Conservation (phyloP, 2,797 vertebrate genomes). For the Morus bassanus region DNA sequence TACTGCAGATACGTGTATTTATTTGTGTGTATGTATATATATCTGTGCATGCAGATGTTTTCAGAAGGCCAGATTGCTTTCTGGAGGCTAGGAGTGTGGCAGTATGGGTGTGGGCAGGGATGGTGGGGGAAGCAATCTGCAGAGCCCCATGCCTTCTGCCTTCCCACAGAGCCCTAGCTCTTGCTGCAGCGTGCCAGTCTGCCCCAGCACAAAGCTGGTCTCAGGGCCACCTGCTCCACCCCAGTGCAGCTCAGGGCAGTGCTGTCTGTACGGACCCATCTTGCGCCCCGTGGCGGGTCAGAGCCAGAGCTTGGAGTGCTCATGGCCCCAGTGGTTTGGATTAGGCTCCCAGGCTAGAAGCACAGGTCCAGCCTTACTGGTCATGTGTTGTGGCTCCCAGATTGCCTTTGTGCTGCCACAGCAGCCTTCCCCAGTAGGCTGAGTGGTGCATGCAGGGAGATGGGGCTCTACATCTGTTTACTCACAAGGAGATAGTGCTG, state of each 20-base stretch:
- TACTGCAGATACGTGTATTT: not conserved
- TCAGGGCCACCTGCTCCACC: not conserved
- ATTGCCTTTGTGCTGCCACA: not conserved
- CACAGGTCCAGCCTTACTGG: not conserved
- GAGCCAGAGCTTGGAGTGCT: not conserved
- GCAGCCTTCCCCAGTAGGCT: not conserved
- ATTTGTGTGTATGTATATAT: not conserved
- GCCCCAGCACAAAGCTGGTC: not conserved
- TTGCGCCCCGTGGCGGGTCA: accelerated
- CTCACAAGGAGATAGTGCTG: not conserved
- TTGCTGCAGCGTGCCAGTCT: not conserved
- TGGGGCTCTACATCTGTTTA: not conserved
- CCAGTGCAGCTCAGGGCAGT: accelerated
- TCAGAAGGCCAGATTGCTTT: not conserved
- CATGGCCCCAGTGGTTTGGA: not conserved
- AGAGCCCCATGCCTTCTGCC: not conserved
- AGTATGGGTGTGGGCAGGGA: not conserved
- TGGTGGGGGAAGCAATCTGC: not conserved
- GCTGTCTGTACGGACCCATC: not conserved
- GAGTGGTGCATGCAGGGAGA: accelerated
- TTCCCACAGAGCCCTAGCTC: not conserved
- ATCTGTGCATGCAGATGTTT: not conserved
- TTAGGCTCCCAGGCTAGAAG: not conserved
- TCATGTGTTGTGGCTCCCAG: accelerated
- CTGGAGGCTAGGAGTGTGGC: not conserved